A percentile compares a stretch with the other conserved stretches of the same genome.
These are phyloP conservation scores for Bubo bubo DNA, from an alignment of 2,113 vertebrate genomes.

Conservation along the genomic window DNA sequence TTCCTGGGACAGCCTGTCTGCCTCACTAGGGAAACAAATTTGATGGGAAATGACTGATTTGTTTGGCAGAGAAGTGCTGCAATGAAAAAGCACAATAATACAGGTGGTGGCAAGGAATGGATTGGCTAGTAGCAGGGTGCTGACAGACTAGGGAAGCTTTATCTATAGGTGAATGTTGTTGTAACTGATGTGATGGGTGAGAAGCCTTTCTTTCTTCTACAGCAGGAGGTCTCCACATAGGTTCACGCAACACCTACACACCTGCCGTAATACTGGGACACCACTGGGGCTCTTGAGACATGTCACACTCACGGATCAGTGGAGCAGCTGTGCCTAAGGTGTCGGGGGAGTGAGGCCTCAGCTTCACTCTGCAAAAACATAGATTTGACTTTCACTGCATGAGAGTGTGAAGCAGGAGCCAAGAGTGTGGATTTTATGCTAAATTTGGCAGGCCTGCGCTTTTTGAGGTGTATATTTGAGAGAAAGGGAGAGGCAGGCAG, in stretches of 20 bases:
- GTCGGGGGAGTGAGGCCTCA: neutral
- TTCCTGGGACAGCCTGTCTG: neutral
- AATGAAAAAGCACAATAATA: neutral
- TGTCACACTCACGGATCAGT: neutral
- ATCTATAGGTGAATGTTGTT: neutral
- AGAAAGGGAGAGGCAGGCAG: neutral
- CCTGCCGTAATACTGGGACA: neutral
- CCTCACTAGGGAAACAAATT: neutral
- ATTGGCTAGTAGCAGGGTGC: neutral
- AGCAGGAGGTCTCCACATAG: neutral
- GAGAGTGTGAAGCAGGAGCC: neutral
- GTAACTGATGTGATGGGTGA: neutral
- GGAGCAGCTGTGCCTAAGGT: neutral
- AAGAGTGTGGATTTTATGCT: neutral
- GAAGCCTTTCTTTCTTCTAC: neutral
- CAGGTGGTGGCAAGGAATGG: neutral
- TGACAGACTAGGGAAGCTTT: neutral
- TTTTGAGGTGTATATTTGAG: neutral
- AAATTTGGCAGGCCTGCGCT: neutral
- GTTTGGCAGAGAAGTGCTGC: neutral
- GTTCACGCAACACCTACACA: neutral
- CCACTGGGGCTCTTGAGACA: neutral
- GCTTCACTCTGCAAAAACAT: neutral
- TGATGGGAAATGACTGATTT: neutral
- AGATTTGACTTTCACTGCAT: neutral